Base-by-base conservation (phyloP, 2,888 invertebrate genomes). In the Temnothorax unifasciatus region DNA sequence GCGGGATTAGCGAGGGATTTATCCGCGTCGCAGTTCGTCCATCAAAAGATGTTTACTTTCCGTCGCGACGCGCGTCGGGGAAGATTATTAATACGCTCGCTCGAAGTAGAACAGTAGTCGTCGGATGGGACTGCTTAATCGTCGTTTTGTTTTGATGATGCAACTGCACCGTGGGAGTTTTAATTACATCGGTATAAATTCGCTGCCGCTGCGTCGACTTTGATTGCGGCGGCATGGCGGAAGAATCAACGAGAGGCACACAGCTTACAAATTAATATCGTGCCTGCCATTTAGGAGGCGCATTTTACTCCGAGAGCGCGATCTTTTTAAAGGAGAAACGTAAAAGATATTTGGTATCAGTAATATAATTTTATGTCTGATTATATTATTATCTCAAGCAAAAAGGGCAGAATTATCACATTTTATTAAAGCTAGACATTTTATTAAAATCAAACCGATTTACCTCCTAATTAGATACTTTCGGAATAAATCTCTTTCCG, bases 41-140 rank as follows among this genome's bases (percentile, higher is more conserved):
- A 59, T 59, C 79, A 71, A 79, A 59, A 71, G 71, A 57, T 79
- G 79, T 79, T 79, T 79, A 79, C 79, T 47, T 79, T 71, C 29
- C 44, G 79, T 79, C 79, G 71, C 79, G 79, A 69, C 57, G 44
- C 44, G 44, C 57, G 71, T 59, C 47, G 34, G 18, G 2, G 34
- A 77, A 15, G 54, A 34, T 71, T 79, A 79, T 59, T 69, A 79
- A 71, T 71, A 79, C 34, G 21, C 29, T 34, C 47, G 69, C 71
- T 18, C 57, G 13, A 79, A 59, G 57, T 71, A 59, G 79, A 79
- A 71, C 79, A 21, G 59, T 21, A 59, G 18, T 79, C 15, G 41
- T 54, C 44, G 18, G 47, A 59, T 57, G 18, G 25, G n/a, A 68
- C 44, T 59, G 69, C 41, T 68, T 79, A 44, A 15, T 38, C 69